Evolutionary conservation across 2,113 vertebrate species (phyloP).

Genomic region (Anhinga rufa): DNA sequence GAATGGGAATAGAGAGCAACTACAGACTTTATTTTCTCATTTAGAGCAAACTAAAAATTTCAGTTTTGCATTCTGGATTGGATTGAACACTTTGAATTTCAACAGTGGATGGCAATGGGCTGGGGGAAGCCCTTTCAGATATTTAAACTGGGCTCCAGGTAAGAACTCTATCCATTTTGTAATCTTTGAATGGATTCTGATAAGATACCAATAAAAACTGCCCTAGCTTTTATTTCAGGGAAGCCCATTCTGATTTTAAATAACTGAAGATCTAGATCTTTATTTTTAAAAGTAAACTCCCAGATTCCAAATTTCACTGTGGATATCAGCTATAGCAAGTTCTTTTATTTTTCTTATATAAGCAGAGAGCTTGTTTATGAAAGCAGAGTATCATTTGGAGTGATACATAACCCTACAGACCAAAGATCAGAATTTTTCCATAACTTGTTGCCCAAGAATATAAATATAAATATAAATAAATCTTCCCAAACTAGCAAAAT

Average conservation of each 20-base stretch:
- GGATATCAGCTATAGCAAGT: neutral
- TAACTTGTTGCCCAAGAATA: neutral
- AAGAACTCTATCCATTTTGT: neutral
- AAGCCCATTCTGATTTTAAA: neutral
- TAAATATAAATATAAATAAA: neutral
- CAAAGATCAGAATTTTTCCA: neutral
- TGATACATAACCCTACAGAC: neutral
- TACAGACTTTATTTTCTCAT: neutral
- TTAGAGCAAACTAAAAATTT: constrained; percentile 69
- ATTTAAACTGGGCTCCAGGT: constrained; percentile 93
- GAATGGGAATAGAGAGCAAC: neutral
- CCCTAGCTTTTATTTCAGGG: neutral
- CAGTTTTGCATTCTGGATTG: constrained; percentile 82
- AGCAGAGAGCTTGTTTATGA: neutral
- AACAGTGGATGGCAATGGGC: constrained; percentile 90
- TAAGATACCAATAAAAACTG: neutral
- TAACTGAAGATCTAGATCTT: neutral
- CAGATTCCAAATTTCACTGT: neutral
- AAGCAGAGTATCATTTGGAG: neutral
- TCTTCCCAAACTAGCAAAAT: neutral
- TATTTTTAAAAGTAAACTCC: neutral
- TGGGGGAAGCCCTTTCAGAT: constrained; percentile 83
- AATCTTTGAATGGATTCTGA: neutral
- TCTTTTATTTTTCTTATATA: neutral
- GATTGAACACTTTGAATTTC: constrained; percentile 83